These are phyloP conservation scores for Yponomeuta evonymella DNA, from an alignment of 2,888 invertebrate species.

Conservation along the genomic window DNA sequence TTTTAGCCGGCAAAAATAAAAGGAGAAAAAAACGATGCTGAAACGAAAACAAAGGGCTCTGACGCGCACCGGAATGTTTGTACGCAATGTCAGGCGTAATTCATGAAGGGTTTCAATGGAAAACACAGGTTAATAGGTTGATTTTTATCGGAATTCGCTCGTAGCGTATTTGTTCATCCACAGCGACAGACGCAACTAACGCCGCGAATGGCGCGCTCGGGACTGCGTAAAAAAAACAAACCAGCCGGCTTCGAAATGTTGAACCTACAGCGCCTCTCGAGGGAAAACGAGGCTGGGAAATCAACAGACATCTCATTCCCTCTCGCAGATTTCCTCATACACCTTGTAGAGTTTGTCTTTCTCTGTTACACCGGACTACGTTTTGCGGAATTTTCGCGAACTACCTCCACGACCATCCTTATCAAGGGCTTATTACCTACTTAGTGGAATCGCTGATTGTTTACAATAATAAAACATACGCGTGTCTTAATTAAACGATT, in stretches of 20 bases:
- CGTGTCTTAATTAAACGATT: not conserved
- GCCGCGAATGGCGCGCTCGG: constrained; percentile 50
- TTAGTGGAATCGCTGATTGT: not conserved
- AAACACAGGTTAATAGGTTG: constrained; percentile 36
- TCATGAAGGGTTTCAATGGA: constrained; percentile 27
- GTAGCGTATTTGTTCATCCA: constrained; percentile 37
- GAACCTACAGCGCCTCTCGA: constrained; percentile 27
- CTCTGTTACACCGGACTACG: constrained; percentile 23
- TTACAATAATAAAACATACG: not conserved
- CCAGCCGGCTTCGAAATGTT: constrained; percentile 36
- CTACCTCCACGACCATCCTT: constrained; percentile 33
- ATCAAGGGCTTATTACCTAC: not conserved
- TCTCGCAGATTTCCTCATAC: constrained; percentile 23
- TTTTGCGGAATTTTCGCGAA: constrained; percentile 29
- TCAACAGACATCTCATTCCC: constrained; percentile 39
- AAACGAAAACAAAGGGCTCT: constrained; percentile 25
- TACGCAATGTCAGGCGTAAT: constrained; percentile 25
- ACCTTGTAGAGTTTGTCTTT: constrained; percentile 36
- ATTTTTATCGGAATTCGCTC: constrained; percentile 34
- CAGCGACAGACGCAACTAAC: constrained; percentile 33
- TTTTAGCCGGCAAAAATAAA: constrained; percentile 59
- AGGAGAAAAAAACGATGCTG: constrained; percentile 35
- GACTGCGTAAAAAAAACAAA: constrained; percentile 51
- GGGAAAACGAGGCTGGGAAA: constrained; percentile 53
- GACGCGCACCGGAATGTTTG: constrained; percentile 23